Base-by-base conservation (phyloP, 2,797 vertebrate genomes). In the Acomys russatus region DNA sequence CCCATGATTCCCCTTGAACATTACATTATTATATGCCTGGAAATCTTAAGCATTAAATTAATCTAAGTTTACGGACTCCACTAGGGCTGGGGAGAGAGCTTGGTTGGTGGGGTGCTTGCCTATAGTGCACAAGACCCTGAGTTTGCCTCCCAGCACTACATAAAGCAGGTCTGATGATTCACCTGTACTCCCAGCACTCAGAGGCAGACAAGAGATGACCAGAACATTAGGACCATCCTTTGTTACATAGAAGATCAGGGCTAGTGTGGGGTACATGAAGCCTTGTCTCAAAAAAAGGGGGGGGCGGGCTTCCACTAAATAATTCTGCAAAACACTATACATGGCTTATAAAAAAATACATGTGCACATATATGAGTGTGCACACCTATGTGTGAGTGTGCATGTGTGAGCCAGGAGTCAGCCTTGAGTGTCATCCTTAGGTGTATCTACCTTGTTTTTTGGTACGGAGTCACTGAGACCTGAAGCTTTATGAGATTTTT, bases 11-110 rank as follows among this genome's bases (percentile, higher is more conserved):
- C 30, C 74, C 5, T 18, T 77, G 66, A 93, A 54, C 4, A 84
- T 38, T 71, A 76, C 9, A 61, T 86, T 88, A 35, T 59, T 25
- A 3, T 73, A 23, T 28, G 77, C 56, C 80, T 85, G 91, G 92
- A 28, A 78, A 85, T 10, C 33, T 74, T 56, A 73, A 90, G 33
- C 38, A 85, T 70, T 92, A 90, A 91, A 87, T 84, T 64, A 68
- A 35, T 12, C 56, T 78, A 93, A 86, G 18, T 44, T 80, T 38
- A 79, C 84, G 70, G 70, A n/a, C 17, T 61, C 59, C 70, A 14
- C 70, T 88, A 73, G 6, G 70, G n/a, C 5, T 44, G 25, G 54
- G 17, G 70, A 61, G n/a, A 15, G 56, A 61, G 4, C 9, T 2
- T 38, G 35, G 25, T 44, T 74, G 28, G 54, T 18, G 6, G n/a